Conservation (phyloP, 2,113 vertebrate species). For the mouse (Mus musculus) region DNA sequence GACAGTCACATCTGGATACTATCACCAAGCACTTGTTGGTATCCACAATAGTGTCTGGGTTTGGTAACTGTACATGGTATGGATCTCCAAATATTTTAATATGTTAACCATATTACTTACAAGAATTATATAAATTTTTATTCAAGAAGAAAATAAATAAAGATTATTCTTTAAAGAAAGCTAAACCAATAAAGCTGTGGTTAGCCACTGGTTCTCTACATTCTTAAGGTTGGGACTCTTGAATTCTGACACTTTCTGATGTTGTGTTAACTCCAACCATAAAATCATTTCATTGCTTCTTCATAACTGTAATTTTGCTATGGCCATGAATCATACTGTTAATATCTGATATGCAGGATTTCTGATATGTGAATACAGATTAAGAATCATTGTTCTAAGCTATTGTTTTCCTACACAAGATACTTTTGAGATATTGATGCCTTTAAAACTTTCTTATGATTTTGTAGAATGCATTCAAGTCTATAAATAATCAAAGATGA, state of each 20-base stretch:
- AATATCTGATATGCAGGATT: not conserved
- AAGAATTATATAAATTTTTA: too few relatives aligned
- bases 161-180: constrained; percentile 56
- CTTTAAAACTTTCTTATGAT: constrained; percentile 19
- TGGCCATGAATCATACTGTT: not conserved
- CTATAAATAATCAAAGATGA: not conserved
- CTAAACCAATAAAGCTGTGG: constrained; percentile 58
- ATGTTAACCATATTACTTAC: too few relatives aligned
- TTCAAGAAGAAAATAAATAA: not conserved
- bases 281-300: not conserved
- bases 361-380: too few relatives aligned
- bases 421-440: constrained; percentile 15
- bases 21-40: too few relatives aligned
- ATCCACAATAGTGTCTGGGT: too few relatives aligned
- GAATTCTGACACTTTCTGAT: not conserved
- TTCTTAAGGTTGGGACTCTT: not conserved
- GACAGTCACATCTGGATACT: too few relatives aligned
- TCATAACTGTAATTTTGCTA: not conserved
- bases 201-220: not conserved
- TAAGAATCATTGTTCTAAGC: not conserved
- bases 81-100: too few relatives aligned
- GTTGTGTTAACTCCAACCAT: not conserved
- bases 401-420: constrained; percentile 23
- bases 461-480: constrained; percentile 39
- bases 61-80: too few relatives aligned